phyloP scores from a whole-genome alignment of 2,888 invertebrate species.

The Aphelenchoides bicaudatus region DNA sequence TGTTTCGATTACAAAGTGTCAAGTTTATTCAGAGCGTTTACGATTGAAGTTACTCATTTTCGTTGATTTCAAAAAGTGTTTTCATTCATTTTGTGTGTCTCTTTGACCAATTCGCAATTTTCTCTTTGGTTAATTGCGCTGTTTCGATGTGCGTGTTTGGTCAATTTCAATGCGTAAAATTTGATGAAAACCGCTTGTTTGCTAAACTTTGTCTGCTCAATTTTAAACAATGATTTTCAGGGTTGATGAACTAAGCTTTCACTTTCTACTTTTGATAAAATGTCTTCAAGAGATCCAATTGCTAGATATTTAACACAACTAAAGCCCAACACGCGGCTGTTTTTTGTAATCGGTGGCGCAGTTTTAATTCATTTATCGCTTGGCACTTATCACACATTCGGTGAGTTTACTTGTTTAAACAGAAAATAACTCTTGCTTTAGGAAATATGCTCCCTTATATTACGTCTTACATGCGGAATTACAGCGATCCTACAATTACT shows the following conservation, averaged over 20 bases:
- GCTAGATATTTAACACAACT: conserved; percentile 28
- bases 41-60: no score
- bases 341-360: conserved; percentile 53
- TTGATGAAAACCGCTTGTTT: no score
- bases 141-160: no score
- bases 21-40: no score
- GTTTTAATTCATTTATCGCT: conserved; percentile 58
- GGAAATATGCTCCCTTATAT: conserved; percentile 60
- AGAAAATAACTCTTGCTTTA: conserved; percentile 21
- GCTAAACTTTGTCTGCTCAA: no score
- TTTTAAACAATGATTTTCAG: no score
- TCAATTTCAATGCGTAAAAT: no score
- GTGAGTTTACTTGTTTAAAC: conserved; percentile 19
- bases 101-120: no score
- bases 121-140: no score
- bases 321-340: conserved; percentile 27
- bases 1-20: no score
- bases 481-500: conserved; percentile 48
- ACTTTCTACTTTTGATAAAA: conserved; percentile 1
- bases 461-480: conserved; percentile 58
- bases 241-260: background rate
- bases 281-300: conserved; percentile 31
- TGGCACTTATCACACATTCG: conserved; percentile 60
- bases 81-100: no score
- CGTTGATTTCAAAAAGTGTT: no score